These are phyloP conservation scores for Caloenas nicobarica DNA, from an alignment of 2,113 vertebrate species.

Conservation along the genomic window DNA sequence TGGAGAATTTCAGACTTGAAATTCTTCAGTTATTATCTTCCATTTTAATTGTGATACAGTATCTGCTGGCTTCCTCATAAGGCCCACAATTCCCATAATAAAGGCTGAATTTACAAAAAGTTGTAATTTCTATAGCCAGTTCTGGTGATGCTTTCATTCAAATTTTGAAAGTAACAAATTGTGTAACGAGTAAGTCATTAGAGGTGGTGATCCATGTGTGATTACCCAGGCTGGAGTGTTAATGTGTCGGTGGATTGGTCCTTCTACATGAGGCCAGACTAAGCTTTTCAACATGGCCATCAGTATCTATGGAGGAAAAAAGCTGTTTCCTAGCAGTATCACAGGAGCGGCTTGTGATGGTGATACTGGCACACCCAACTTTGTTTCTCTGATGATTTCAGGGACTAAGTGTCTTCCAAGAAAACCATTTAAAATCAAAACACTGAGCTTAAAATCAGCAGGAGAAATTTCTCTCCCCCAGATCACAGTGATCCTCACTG, in stretches of 20 bases:
- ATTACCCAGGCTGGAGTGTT: background rate
- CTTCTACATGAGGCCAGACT: background rate
- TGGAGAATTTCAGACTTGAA: background rate
- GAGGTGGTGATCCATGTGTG: background rate
- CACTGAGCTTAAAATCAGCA: background rate
- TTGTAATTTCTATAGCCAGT: background rate
- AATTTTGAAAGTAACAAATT: background rate
- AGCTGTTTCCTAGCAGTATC: background rate
- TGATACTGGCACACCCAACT: background rate
- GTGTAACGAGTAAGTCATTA: background rate
- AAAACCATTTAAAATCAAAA: background rate
- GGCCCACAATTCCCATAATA: background rate
- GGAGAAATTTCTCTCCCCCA: background rate
- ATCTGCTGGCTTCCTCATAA: background rate
- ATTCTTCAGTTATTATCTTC: background rate
- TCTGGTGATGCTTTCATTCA: background rate
- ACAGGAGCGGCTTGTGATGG: background rate
- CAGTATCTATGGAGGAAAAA: background rate
- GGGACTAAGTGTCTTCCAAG: background rate
- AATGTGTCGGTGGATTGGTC: background rate
- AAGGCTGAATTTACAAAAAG: background rate
- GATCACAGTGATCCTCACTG: background rate
- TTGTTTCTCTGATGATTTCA: background rate
- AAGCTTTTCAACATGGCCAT: background rate
- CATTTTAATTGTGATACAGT: background rate